A percentile compares a stretch with the other conserved stretches of the same genome.
Evolutionary conservation across 2,797 vertebrate genomes (phyloP).

Genomic region (Trematomus bernacchii): DNA sequence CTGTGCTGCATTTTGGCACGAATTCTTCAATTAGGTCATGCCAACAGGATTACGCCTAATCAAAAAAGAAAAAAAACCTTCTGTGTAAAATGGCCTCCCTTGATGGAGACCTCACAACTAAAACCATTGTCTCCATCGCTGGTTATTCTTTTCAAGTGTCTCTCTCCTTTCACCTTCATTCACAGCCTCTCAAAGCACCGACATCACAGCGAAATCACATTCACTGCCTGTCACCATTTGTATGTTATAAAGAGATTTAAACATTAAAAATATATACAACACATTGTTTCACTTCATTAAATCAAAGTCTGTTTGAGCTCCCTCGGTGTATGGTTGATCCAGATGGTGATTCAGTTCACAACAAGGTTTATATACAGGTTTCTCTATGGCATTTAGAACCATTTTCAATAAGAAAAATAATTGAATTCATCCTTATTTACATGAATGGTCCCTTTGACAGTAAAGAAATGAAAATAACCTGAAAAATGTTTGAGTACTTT

Average conservation of each 20-base stretch:
- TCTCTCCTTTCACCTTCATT: constrained; percentile 43
- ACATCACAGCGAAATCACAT: constrained; percentile 47
- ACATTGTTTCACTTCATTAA: constrained; percentile 30
- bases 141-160: constrained; percentile 51
- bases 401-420: constrained; percentile 72
- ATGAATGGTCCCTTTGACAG: constrained; percentile 72
- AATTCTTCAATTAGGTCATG: constrained; percentile 59
- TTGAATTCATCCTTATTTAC: constrained; percentile 63
- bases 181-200: constrained; percentile 62
- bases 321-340: constrained; percentile 51
- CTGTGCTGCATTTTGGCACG: constrained; percentile 64
- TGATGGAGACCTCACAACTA: constrained; percentile 55
- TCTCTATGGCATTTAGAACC: constrained; percentile 53
- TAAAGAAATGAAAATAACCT: constrained; percentile 64
- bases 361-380: constrained; percentile 62
- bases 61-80: constrained; percentile 37
- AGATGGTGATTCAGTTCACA: constrained; percentile 47
- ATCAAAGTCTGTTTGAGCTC: constrained; percentile 32
- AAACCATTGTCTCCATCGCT: constrained; percentile 54
- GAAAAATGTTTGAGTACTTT: constrained; percentile 54
- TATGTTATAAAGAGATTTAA: constrained; percentile 69
- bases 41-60: constrained; percentile 61
- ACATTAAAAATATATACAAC: constrained; percentile 77
- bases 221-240: constrained; percentile 60
- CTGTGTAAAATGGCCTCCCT: constrained; percentile 57